Base-by-base conservation (phyloP, 2,113 vertebrate species). In the Lepisosteus oculatus region DNA sequence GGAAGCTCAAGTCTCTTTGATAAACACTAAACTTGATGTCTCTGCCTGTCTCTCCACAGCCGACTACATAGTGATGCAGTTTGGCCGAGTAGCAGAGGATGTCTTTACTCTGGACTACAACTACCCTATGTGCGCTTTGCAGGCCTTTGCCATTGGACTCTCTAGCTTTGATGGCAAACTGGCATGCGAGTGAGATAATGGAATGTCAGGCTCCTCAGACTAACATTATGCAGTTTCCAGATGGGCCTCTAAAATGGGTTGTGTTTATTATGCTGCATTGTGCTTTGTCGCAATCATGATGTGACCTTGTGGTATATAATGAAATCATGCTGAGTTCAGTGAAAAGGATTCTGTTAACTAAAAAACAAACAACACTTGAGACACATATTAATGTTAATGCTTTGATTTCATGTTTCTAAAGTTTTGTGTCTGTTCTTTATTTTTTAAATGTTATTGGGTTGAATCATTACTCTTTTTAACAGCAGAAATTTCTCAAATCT, bases 61-160 rank as follows among this genome's bases (percentile, higher is more conserved):
- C 3, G 95, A 99, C 78, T 97, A 99, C 86, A 99, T 99, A 0
- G 95, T 99, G 73, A 99, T 99, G 97, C 96, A 99, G 90, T 99
- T 99, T 47, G 97, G 97, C 13, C 86, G 97, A 14, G 93, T 99
- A 74, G 96, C 95, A 0, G 96, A 99, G 45, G 96, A 98, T 56
- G 87, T 97, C 73, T 99, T 99, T 89, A 99, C 97, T 0, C 87
- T 99, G 83, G 97, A 99, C 89, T 99, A 92, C 85, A 98, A 93
- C 80, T 99, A 99, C 69, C 97, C 97, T 3, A 93, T 99, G 85
- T 99, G 97, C 29, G 97, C 97, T 2, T 92, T 99, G 4, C 97
- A 99, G 75, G 97, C 97, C 72, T 99, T 99, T 3, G 95, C 97
- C 80, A 95, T 99, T 3, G 96, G 95, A 81, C 91, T 99, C 51